Evolutionary conservation across 2,113 vertebrate species (phyloP), one percentile per base, ranked within the genome.

Genomic region (Brachyhypopomus occidentalis): DNA sequence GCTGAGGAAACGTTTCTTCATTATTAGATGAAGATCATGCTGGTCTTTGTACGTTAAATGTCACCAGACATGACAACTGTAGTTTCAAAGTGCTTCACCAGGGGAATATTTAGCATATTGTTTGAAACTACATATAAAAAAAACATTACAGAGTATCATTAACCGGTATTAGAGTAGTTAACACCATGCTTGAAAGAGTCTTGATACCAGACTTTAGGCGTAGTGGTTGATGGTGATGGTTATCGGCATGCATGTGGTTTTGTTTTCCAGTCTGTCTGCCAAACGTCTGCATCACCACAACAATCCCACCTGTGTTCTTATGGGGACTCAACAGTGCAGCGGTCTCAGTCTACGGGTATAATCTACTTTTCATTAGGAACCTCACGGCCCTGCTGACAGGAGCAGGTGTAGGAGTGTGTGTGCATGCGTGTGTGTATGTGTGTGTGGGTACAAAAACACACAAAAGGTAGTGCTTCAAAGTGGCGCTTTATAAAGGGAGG

Each of bases 331-430:
- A 60, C 36, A 48, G 52, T 70, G 56, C 70, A 70, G 56, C 20
- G 52, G 27, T 83, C 62, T 66, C 75, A 70, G 64, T 71, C 78
- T 81, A 62, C 75, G 71, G 62, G 63, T 75, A 84, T 75, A 62
- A 83, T 83, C 62, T 72, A 80, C 58, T 84, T 84, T 84, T 80
- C 83, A 84, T 84, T 81, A 84, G 58, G 55, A 71, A 63, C 38
- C 70, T 2, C 34, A 41, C 1, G 56, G 70, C 59, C 55, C 60
- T 70, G 78, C 67, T 63, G 79, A 64, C 69, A 77, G 78, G 48
- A 84, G 67, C 78, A 84, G 83, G 83, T 84, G 78, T 71, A 38
- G 22, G 25, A 63, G 56, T 2, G 9, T 45, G 45, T 52, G 25
- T 56, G 67, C 1, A 34, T 66, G 48, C 12, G n/a, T 12, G 59